Percentiles rank a stretch among this genome's conserved stretches.
Evolutionary conservation across 2,888 invertebrate species (phyloP).

Genomic region (Phoenoteleia sp.): DNA sequence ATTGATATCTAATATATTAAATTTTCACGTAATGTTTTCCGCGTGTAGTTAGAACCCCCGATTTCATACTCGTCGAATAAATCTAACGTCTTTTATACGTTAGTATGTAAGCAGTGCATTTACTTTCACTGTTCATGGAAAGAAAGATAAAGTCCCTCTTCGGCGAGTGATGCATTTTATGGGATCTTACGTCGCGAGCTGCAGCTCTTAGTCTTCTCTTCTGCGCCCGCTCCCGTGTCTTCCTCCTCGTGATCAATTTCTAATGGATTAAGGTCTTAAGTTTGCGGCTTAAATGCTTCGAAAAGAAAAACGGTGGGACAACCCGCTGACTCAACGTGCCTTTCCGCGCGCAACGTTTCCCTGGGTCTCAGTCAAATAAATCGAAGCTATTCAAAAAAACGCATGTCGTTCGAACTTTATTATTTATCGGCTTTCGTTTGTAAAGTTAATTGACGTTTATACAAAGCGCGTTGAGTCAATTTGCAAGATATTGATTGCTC

Average conservation of each 20-base stretch:
- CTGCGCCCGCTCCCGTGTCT: constrained; percentile 31
- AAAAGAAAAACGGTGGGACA: constrained; percentile 70
- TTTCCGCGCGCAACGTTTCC: constrained; percentile 53
- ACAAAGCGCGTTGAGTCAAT: too few species aligned
- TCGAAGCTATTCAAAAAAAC: constrained; percentile 57
- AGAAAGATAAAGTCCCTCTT: constrained; percentile 68
- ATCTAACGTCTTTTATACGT: constrained; percentile 50
- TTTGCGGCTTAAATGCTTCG: constrained; percentile 71
- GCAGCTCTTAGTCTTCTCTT: constrained; percentile 44
- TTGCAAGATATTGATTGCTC: too few species aligned
- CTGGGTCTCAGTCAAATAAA: constrained; percentile 46
- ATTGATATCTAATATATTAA: too few species aligned
- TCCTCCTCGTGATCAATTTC: constrained; percentile 72
- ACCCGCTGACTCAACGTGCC: constrained; percentile 70
- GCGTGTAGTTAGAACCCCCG: too few species aligned
- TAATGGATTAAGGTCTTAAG: constrained; percentile 74
- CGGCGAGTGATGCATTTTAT: constrained; percentile 63
- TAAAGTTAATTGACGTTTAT: constrained; percentile 48
- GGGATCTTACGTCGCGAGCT: constrained; percentile 53
- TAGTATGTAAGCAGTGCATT: constrained; percentile 64
- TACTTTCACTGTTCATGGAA: constrained; percentile 65
- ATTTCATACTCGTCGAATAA: constrained; percentile 51
- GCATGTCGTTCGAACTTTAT: constrained; percentile 40
- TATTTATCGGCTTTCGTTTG: constrained; percentile 52
- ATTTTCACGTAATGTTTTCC: too few species aligned